Conservation (phyloP, 2,113 vertebrate species). For the Craseonycteris thonglongyai region DNA sequence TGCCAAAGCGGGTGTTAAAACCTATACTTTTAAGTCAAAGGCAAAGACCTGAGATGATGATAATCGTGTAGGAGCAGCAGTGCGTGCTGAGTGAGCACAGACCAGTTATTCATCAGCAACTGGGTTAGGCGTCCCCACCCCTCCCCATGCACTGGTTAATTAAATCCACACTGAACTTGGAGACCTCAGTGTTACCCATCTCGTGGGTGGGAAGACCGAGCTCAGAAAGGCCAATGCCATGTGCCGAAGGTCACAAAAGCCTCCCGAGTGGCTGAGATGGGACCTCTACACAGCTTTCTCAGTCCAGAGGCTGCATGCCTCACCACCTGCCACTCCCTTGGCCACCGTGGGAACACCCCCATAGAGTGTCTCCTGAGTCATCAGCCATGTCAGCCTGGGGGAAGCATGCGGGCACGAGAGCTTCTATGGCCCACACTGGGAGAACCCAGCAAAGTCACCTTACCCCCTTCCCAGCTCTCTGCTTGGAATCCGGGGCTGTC, state of each 20-base stretch:
- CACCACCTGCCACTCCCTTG: fast-evolving
- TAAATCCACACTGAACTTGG: not conserved
- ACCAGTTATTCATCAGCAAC: too few species aligned
- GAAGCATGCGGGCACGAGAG: not conserved
- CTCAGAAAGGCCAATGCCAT: not conserved
- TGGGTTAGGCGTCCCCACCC: too few species aligned
- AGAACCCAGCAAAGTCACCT: not conserved
- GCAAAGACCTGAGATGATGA: not conserved
- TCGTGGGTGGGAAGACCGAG: not conserved
- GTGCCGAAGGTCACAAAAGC: not conserved
- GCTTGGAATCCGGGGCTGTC: not conserved
- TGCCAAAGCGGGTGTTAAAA: not conserved
- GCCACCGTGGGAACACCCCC: not conserved
- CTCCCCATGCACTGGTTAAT: not conserved
- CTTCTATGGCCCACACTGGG: too few species aligned
- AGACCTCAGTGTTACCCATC: too few species aligned
- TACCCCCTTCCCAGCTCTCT: not conserved
- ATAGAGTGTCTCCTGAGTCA: not conserved
- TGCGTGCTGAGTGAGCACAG: not conserved
- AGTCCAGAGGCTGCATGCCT: too few species aligned
- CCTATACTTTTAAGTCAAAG: not conserved
- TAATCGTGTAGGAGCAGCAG: fast-evolving
- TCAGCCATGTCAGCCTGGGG: fast-evolving
- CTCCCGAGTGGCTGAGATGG: not conserved
- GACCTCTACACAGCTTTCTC: not conserved